A percentile compares a stretch with the other conserved stretches of the same genome.
phyloP scores from a whole-genome alignment of 2,888 invertebrate species.

The Aquatica leii region DNA sequence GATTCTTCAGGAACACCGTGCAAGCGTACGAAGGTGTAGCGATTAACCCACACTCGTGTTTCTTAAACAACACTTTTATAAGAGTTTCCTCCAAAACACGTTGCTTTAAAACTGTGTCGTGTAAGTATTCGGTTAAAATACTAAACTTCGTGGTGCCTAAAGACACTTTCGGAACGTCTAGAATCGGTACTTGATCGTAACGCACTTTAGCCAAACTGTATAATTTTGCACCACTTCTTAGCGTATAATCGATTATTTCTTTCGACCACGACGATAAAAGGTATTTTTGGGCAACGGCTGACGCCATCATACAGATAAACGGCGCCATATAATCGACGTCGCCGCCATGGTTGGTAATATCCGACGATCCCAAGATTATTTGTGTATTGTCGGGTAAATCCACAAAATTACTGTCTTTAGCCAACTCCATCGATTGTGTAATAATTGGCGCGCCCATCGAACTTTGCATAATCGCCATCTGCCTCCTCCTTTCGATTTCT shows the following conservation, averaged over 20 bases:
- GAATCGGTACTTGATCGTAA: conserved; percentile 62
- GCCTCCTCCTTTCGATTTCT: conserved; percentile 2
- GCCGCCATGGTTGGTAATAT: conserved; percentile 54
- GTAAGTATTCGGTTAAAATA: conserved; percentile 62
- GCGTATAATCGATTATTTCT: conserved; percentile 67
- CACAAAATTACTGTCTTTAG: conserved; percentile 67
- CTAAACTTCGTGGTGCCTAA: conserved; percentile 67
- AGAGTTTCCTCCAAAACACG: conserved; percentile 52
- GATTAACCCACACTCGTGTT: conserved; percentile 65
- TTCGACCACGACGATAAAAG: conserved; percentile 67
- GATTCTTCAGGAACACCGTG: conserved; percentile 66
- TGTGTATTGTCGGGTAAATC: conserved; percentile 68
- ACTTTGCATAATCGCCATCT: neutral
- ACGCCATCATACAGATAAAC: conserved; percentile 67
- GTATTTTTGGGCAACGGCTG: conserved; percentile 69
- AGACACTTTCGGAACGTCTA: conserved; percentile 66
- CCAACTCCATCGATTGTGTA: conserved; percentile 62
- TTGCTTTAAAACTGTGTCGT: conserved; percentile 54
- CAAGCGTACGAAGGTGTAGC: conserved; percentile 71
- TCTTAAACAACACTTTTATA: conserved; percentile 59
- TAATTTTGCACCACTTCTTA: conserved; percentile 62
- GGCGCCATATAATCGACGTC: conserved; percentile 58
- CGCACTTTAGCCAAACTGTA: conserved; percentile 56
- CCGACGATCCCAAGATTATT: conserved; percentile 64
- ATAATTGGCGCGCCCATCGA: conserved; percentile 42